Evolutionary conservation across 30 jellyfish, hydroid and myxozoan genomes (phyloP).

Genomic region (Morbakka virulenta): DNA sequence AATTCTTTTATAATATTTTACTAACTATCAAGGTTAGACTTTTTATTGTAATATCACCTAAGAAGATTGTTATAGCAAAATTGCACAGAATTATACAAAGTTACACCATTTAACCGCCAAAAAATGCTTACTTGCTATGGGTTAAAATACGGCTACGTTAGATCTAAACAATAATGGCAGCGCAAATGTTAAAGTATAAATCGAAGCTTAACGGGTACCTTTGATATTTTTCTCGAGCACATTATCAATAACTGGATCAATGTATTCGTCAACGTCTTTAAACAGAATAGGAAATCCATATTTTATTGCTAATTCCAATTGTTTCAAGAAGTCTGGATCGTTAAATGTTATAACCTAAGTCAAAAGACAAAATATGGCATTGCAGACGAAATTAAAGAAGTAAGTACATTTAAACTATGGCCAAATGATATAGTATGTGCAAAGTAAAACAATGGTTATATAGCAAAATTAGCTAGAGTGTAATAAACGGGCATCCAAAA

Average conservation of each 20-base stretch:
- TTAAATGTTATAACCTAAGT: slow-evolving; percentile 77
- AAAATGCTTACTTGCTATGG: too few relatives aligned
- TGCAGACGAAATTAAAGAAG: too few relatives aligned
- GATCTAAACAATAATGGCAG: too few relatives aligned
- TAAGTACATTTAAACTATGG: neutral
- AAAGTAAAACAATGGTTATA: neutral
- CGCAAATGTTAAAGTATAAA: too few relatives aligned
- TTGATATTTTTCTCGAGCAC: slow-evolving; percentile 88
- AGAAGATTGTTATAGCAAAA: too few relatives aligned
- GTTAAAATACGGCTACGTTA: too few relatives aligned
- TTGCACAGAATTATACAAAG: too few relatives aligned
- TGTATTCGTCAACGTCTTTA: slow-evolving; percentile 95
- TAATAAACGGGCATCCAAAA: too few relatives aligned
- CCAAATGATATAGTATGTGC: neutral
- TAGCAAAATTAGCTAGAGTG: neutral
- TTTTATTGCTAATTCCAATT: slow-evolving; percentile 85
- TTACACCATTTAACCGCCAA: too few relatives aligned
- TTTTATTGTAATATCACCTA: too few relatives aligned
- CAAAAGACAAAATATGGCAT: neutral
- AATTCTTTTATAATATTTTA: too few relatives aligned
- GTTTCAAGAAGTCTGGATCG: slow-evolving; percentile 96
- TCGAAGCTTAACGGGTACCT: slow-evolving; percentile 48
- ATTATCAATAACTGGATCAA: slow-evolving; percentile 96
- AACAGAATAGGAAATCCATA: slow-evolving; percentile 94
- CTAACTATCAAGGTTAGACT: too few relatives aligned